A percentile compares a stretch with the other conserved stretches of the same genome.
Evolutionary conservation across 2,888 invertebrate species (phyloP).

Genomic region (Tachina fera): DNA sequence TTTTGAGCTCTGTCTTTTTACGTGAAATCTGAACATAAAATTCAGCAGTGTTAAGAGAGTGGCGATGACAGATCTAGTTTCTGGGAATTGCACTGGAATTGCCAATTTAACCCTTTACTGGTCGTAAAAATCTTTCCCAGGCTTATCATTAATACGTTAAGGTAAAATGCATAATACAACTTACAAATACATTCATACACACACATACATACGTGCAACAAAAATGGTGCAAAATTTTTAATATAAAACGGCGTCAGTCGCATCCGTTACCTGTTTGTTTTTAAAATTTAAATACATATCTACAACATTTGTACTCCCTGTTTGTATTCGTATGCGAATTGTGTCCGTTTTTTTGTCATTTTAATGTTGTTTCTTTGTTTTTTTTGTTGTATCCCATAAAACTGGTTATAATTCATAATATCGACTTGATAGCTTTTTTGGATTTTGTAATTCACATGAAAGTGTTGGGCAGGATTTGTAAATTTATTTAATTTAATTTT

Average conservation of each 20-base stretch:
- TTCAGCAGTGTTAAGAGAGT: no score
- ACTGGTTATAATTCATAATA: conserved; percentile 48
- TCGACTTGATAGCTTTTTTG: conserved; percentile 17
- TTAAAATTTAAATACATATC: no score
- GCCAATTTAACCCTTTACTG: no score
- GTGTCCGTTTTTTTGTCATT: neutral
- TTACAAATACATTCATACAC: no score
- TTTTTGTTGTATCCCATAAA: conserved; percentile 1
- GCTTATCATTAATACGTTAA: no score
- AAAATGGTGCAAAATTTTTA: neutral
- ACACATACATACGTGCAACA: neutral
- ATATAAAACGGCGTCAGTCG: conserved; percentile 35
- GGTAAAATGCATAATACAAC: no score
- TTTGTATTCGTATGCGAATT: neutral
- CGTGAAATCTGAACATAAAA: no score
- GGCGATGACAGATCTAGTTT: no score
- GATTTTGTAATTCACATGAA: conserved; percentile 15
- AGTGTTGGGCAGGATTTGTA: conserved; percentile 18
- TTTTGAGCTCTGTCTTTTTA: no score
- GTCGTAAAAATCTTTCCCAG: no score
- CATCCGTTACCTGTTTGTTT: conserved; percentile 36
- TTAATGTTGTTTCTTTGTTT: neutral
- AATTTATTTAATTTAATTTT: neutral
- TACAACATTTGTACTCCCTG: conserved; percentile 4
- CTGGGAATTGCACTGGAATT: no score